Evolutionary conservation across 2,797 vertebrate genomes (phyloP).

Genomic region (Knipowitschia caucasica): DNA sequence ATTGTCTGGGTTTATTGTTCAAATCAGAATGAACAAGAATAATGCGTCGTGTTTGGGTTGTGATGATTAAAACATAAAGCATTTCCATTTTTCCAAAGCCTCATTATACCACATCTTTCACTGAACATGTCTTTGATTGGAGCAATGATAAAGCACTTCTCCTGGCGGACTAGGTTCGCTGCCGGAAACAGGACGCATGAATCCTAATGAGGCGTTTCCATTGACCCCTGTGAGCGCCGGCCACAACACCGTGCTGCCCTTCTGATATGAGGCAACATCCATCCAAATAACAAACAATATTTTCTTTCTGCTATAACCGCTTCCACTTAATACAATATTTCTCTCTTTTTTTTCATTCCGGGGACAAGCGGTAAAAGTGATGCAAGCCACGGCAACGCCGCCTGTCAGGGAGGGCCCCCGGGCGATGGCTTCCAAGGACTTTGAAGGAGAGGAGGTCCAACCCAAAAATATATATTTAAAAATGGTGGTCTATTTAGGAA

Average conservation of each 20-base stretch:
- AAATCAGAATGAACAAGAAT: too few relatives aligned
- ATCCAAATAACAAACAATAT: constrained; percentile 45
- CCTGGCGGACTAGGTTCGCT: background rate
- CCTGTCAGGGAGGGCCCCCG: constrained; percentile 35
- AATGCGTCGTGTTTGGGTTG: background rate
- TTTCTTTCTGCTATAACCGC: constrained; percentile 27
- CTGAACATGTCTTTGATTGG: background rate
- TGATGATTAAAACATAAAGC: background rate
- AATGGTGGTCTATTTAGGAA: constrained; percentile 19
- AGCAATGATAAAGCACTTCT: background rate
- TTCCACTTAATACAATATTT: constrained; percentile 42
- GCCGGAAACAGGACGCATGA: background rate
- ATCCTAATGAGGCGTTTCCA: constrained; percentile 1
- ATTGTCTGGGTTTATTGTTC: too few relatives aligned
- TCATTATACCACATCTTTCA: constrained; percentile 1
- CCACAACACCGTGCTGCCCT: constrained; percentile 18
- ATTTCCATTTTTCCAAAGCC: background rate
- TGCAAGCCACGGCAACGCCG: constrained; percentile 46
- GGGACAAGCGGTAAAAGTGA: constrained; percentile 35
- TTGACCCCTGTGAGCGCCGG: constrained; percentile 4
- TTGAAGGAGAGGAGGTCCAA: constrained; percentile 5
- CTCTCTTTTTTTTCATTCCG: constrained; percentile 17
- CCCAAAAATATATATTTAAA: too few relatives aligned
- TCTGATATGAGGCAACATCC: constrained; percentile 55
- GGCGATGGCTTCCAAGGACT: constrained; percentile 30